Evolutionary conservation across 2,888 invertebrate genomes (phyloP).

Genomic region (Thymelicus lineola): DNA sequence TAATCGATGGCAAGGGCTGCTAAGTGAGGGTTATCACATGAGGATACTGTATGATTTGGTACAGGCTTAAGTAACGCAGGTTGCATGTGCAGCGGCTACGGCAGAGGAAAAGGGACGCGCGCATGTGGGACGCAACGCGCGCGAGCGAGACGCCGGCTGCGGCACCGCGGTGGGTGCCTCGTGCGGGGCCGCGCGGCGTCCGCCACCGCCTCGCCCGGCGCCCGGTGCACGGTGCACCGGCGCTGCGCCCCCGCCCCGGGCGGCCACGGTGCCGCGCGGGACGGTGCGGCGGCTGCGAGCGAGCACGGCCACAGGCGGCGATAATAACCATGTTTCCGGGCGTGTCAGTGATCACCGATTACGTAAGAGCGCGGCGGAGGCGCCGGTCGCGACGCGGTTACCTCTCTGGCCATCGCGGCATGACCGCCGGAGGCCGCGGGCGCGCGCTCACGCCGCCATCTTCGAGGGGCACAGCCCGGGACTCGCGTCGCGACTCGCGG

Average conservation of each 20-base stretch:
- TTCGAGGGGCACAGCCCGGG: conserved; percentile 77
- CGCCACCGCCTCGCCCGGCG: conserved; percentile 40
- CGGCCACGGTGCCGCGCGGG: conserved; percentile 37
- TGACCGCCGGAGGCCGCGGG: conserved; percentile 86
- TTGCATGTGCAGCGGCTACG: conserved; percentile 74
- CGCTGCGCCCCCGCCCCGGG: conserved; percentile 37
- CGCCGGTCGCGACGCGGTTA: conserved; percentile 75
- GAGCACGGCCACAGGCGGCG: conserved; percentile 43
- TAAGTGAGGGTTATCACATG: conserved; percentile 44
- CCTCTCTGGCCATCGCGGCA: conserved; percentile 91
- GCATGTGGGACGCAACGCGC: conserved; percentile 47
- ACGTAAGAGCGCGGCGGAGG: conserved; percentile 65
- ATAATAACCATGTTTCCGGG: conserved; percentile 61
- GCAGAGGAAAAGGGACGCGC: conserved; percentile 60
- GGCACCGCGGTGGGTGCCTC: conserved; percentile 55
- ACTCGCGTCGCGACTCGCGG: conserved; percentile 77
- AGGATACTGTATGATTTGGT: conserved; percentile 52
- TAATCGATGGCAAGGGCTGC: conserved; percentile 41
- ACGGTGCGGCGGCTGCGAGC: conserved; percentile 38
- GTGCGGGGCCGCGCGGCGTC: conserved; percentile 18
- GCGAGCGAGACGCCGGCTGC: conserved; percentile 70
- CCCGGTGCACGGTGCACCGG: background rate
- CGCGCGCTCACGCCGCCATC: conserved; percentile 84
- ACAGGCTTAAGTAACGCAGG: conserved; percentile 65
- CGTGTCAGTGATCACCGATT: conserved; percentile 64